Percentiles rank a stretch among this genome's conserved stretches.
These are phyloP conservation scores for Seira ritae DNA, from an alignment of 2,888 invertebrate species.

Conservation along the genomic window DNA sequence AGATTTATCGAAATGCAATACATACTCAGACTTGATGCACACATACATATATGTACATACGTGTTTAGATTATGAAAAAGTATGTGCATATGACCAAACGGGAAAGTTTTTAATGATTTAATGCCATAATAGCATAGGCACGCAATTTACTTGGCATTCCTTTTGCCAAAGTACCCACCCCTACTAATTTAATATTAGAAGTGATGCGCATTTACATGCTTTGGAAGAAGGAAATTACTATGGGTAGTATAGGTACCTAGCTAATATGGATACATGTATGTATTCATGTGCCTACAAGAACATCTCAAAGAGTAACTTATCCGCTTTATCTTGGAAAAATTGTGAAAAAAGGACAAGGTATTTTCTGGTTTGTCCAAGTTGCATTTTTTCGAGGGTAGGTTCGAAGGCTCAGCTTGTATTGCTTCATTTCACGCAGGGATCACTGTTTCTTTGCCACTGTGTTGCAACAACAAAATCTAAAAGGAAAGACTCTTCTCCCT, in stretches of 20 bases:
- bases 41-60: too few relatives aligned
- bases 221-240: too few relatives aligned
- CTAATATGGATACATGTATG: too few relatives aligned
- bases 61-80: too few relatives aligned
- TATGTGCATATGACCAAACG: too few relatives aligned
- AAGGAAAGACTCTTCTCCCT: constrained; percentile 19
- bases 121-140: neutral
- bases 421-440: neutral
- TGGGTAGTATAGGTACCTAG: too few relatives aligned
- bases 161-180: neutral
- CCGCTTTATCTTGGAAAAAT: constrained; percentile 37
- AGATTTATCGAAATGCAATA: too few relatives aligned
- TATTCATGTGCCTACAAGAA: too few relatives aligned
- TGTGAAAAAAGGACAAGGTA: constrained; percentile 52
- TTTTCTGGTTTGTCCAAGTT: constrained; percentile 20
- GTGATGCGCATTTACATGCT: neutral
- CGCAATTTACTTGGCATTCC: neutral
- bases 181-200: neutral
- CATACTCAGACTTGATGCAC: too few relatives aligned
- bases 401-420: constrained; percentile 36
- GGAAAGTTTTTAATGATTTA: neutral
- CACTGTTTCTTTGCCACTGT: constrained; percentile 43
- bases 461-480: constrained; percentile 44
- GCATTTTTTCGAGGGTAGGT: constrained; percentile 54
- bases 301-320: neutral